Base-by-base conservation (phyloP, 2,888 invertebrate species). In the Yponomeuta cagnagella region DNA sequence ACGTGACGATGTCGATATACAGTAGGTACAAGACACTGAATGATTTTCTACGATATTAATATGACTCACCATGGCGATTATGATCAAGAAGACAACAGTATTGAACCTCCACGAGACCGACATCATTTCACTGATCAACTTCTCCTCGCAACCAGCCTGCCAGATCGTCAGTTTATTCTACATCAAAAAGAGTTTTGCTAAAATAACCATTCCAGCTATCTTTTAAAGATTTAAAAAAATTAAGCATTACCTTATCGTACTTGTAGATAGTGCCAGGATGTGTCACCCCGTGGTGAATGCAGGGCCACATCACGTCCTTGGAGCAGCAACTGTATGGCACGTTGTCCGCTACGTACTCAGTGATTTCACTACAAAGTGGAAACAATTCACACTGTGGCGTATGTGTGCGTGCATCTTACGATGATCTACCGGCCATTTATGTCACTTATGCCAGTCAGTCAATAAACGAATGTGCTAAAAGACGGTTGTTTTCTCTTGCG, bases 291-390 rank as follows among this genome's bases (percentile, higher is more conserved):
- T 94, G 93, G 75, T 94, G 94, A 65, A 94, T 93, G 77, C 94
- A 95, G 1, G 94, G 94, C 76, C 87, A 92, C 48, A 89, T 81
- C 0, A 89, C 87, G 63, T 90, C 87, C 77, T 93, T 91, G 1
- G 93, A 92, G 75, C 94, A 95, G 76, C 95, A 95, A 76, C 94
- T 94, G 79, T 94, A 94, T 0, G 95, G 94, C 0, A 94, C 93
- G 73, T 93, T 93, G 73, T 93, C 93, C 0, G 86, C 87, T 31
- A 87, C 87, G 76, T 84, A 93, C 82, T 84, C 90, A 77, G 77
- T 85, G 70, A 77, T 79, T 2, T 79, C 76, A 68, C 87, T 85
- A 77, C 15, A 43, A 12, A n/a, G 48, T 30, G 23, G 52, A 69
- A 52, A 70, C 43, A 43, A 43, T 33, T 33, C 33, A 33, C 33